Base-by-base conservation (phyloP, 2,797 vertebrate species). In the Gephyroberyx darwinii region DNA sequence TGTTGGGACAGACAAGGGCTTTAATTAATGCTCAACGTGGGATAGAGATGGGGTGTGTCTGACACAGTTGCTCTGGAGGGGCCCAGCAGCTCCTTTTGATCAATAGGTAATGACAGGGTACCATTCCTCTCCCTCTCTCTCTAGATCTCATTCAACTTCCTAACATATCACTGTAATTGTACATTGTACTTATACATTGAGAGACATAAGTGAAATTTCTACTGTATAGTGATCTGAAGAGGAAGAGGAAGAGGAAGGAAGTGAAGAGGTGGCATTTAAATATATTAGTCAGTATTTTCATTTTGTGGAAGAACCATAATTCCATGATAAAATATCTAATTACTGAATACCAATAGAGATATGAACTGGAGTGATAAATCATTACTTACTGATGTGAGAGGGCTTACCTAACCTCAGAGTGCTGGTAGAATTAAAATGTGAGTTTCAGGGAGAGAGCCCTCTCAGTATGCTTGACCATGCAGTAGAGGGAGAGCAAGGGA, bases 401-500 rank as follows among this genome's bases (percentile, higher is more conserved):
- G 71, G 83, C 82, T 91, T 90, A 89, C 84, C 90, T 92, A 91
- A 93, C 90, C 91, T 92, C 92, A 90, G 80, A 74, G 75, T 74
- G 88, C 81, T 53, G 41, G 73, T 72, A 63, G 91, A 91, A 92
- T 92, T 84, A 86, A 88, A 89, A 91, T 91, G 90, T 86, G 90
- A 77, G 84, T 86, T 87, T 86, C 82, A 83, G 81, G 74, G 65
- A 75, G 75, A 62, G 83, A 81, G 82, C 57, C 82, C 80, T 82
- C 89, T 93, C 89, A 86, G 91, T 92, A 92, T 92, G 86, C 91
- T 83, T 83, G 80, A 80, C 90, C 90, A 89, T 81, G 77, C 72
- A 37, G 56, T 77, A 57, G 69, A 86, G 78, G 74, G 17, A 80
- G 78, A 79, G 84, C 69, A 80, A 83, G 86, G 84, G 71, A 68